Conservation (phyloP, 2,797 vertebrate species). For the Pteronotus mesoamericanus region DNA sequence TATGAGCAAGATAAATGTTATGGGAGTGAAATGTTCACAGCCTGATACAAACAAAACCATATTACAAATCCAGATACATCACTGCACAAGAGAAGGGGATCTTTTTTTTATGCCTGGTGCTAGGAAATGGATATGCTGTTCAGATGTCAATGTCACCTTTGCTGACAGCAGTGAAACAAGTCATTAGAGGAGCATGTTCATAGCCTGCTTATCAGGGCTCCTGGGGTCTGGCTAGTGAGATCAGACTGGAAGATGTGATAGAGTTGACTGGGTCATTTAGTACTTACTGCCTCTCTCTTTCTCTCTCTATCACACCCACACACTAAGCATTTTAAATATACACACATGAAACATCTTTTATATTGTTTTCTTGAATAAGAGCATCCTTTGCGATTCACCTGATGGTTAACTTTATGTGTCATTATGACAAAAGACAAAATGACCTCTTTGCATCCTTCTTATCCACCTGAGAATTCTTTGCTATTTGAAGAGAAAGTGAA, state of each 20-base stretch:
- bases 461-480: neutral
- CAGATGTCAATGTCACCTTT: conserved; percentile 6
- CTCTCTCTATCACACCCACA: neutral
- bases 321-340: neutral
- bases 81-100: neutral
- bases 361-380: neutral
- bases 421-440: neutral
- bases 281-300: neutral
- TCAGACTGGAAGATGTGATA: neutral
- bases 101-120: neutral
- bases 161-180: neutral
- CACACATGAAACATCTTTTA: neutral
- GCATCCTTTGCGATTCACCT: neutral
- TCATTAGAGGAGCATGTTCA: neutral
- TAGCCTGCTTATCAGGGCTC: neutral
- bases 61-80: neutral
- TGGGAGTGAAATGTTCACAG: neutral
- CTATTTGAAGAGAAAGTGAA: neutral
- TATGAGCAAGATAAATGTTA: neutral
- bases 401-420: neutral
- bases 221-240: conserved; percentile 14
- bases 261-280: neutral
- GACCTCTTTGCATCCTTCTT: neutral
- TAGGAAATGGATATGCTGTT: neutral
- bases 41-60: neutral